A percentile compares a stretch with the other conserved stretches of the same genome.
phyloP scores from a whole-genome alignment of 2,888 invertebrate genomes.

The Caenorhabditis uteleia region DNA sequence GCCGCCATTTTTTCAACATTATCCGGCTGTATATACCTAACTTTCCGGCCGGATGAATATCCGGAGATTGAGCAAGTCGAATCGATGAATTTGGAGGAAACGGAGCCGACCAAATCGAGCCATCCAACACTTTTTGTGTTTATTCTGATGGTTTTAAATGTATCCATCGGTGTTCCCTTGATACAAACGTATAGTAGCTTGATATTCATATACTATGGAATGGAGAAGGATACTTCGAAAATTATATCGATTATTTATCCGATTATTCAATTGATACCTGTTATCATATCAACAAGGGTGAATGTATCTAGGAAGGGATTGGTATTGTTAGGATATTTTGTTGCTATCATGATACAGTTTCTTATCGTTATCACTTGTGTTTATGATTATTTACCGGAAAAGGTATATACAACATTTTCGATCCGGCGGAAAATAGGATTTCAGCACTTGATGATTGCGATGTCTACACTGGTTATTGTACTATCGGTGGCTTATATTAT shows the following conservation, averaged over 20 bases:
- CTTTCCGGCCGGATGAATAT: constrained; percentile 23
- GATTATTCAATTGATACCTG: constrained; percentile 24
- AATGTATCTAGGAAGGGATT: constrained; percentile 28
- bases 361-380: constrained; percentile 36
- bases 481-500: constrained; percentile 40
- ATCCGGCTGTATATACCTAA: constrained; percentile 16
- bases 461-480: constrained; percentile 34
- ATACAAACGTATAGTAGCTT: constrained; percentile 45
- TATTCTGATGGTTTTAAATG: constrained; percentile 32
- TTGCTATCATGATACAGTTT: constrained; percentile 34
- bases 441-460: constrained; percentile 34
- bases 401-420: constrained; percentile 7
- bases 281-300: constrained; percentile 16
- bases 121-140: constrained; percentile 27
- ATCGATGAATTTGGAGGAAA: constrained; percentile 4
- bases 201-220: constrained; percentile 20
- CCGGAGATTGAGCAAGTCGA: constrained; percentile 13
- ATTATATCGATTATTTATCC: constrained; percentile 26
- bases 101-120: constrained; percentile 16
- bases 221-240: constrained; percentile 4
- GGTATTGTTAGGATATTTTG: constrained; percentile 40
- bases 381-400: constrained; percentile 33
- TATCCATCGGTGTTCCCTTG: constrained; percentile 50
- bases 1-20: neutral
- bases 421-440: neutral